Percentiles rank a stretch among this genome's conserved stretches.
phyloP scores from a whole-genome alignment of 1,140 invertebrate genomes.

The Lepidurus couesii region DNA sequence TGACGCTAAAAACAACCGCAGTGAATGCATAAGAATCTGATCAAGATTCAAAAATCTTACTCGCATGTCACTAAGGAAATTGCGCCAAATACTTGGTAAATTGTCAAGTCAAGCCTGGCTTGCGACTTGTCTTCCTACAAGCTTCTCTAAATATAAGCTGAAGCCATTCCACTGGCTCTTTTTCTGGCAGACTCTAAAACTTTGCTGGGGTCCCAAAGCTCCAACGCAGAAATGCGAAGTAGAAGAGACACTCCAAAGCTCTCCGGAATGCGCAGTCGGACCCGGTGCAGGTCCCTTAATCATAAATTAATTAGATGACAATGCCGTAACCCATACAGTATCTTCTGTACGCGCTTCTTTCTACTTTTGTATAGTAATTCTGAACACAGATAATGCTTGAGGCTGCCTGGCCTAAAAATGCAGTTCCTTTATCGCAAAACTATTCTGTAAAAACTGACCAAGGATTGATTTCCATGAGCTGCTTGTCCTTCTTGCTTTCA shows the following conservation, averaged over 20 bases:
- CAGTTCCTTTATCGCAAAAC: neutral
- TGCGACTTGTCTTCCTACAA: neutral
- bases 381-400: neutral
- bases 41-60: neutral
- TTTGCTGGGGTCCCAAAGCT: neutral
- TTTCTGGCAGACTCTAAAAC: slow-evolving; percentile 2
- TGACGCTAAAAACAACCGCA: neutral
- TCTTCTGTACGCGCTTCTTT: neutral
- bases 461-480: neutral
- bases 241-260: neutral
- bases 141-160: slow-evolving; percentile 4
- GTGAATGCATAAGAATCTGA: neutral
- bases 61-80: neutral
- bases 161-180: neutral
- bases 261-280: neutral
- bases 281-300: neutral
- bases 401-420: neutral
- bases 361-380: neutral
- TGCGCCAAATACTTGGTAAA: neutral
- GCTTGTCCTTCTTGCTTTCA: neutral
- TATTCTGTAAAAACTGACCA: neutral
- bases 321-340: neutral
- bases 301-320: neutral
- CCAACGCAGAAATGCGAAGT: neutral
- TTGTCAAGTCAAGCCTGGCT: neutral